Conservation (phyloP, 2,888 invertebrate species). For the Machimus atricapillus region DNA sequence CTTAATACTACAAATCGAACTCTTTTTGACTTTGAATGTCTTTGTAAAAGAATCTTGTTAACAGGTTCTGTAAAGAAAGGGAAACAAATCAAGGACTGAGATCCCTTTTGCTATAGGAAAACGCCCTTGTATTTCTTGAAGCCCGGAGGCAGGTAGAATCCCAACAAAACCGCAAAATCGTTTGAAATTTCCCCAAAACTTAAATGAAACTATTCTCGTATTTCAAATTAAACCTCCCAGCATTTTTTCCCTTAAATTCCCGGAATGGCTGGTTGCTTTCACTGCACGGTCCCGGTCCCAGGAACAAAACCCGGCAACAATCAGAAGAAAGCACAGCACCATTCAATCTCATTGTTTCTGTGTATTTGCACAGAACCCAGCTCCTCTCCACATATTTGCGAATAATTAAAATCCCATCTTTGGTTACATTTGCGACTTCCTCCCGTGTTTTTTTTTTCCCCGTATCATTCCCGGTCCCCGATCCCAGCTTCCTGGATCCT, state of each 20-base stretch:
- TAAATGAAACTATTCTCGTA: background rate
- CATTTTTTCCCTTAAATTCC: background rate
- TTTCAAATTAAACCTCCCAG: background rate
- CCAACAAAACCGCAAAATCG: background rate
- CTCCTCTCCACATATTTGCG: conserved; percentile 37
- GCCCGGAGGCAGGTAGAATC: background rate
- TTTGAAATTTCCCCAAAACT: background rate
- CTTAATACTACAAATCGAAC: background rate
- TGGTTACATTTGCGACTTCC: conserved; percentile 19
- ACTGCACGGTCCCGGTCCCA: background rate
- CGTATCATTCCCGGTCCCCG: background rate
- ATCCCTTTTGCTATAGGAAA: background rate
- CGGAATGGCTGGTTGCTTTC: background rate
- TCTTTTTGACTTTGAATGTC: background rate
- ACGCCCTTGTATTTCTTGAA: background rate
- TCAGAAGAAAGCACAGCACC: background rate
- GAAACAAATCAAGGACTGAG: background rate
- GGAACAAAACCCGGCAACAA: background rate
- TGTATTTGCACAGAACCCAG: background rate
- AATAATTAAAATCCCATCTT: conserved; percentile 42
- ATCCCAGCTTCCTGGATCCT: background rate
- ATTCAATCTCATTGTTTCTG: background rate
- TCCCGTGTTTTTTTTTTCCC: conserved; percentile 9
- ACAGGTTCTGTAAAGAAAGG: background rate
- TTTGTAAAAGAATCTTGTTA: background rate